Percentiles rank a stretch among this genome's conserved stretches.
These are phyloP conservation scores for Zootermopsis nevadensis DNA, from an alignment of 2,888 invertebrate genomes.

Conservation along the genomic window DNA sequence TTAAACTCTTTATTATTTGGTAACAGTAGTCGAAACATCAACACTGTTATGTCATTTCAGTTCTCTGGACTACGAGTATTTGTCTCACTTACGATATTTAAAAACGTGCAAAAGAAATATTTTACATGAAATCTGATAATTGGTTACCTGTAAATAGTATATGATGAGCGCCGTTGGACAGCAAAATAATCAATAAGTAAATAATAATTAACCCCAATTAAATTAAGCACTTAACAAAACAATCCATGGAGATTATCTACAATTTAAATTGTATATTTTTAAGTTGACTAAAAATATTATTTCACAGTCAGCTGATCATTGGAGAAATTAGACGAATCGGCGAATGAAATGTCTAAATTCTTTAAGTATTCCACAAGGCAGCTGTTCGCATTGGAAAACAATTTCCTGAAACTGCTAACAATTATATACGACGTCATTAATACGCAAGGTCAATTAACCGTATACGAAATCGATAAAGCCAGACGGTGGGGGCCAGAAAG, in stretches of 20 bases:
- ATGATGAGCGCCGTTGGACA: no score
- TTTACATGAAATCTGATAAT: no score
- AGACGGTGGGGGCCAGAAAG: not conserved
- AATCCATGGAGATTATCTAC: not conserved
- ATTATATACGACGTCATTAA: constrained; percentile 31
- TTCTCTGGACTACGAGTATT: no score
- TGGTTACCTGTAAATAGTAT: no score
- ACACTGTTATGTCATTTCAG: no score
- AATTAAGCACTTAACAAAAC: not conserved
- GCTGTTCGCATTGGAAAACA: constrained; percentile 33
- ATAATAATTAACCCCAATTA: not conserved
- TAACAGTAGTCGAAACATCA: no score
- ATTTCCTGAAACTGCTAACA: constrained; percentile 38
- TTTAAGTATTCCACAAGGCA: not conserved
- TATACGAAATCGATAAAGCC: constrained; percentile 21
- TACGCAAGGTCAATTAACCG: constrained; percentile 32
- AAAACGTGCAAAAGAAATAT: no score
- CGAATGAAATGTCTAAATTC: not conserved
- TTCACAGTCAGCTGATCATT: not conserved
- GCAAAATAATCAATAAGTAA: no score
- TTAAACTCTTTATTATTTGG: no score
- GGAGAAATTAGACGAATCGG: not conserved
- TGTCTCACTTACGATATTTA: no score
- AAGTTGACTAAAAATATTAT: not conserved
- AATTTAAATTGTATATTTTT: not conserved